Percentiles rank a stretch among this genome's conserved stretches.
Evolutionary conservation across 2,888 invertebrate genomes (phyloP).

Genomic region (Melikaiella ostensackeni): DNA sequence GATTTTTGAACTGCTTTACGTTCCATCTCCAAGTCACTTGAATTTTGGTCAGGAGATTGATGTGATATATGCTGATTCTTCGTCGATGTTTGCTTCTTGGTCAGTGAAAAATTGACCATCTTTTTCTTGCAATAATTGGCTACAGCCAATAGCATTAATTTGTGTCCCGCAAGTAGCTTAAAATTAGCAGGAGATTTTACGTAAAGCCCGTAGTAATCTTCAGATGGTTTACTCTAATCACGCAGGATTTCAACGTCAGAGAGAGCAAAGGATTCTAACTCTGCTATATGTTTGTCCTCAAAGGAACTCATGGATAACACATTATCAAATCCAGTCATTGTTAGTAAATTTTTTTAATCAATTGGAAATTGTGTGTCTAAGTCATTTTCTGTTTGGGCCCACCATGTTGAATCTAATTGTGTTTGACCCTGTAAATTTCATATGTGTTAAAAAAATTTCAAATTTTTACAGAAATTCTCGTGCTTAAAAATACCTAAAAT

Average conservation of each 20-base stretch:
- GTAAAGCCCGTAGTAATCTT: background rate
- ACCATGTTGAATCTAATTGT: background rate
- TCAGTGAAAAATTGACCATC: background rate
- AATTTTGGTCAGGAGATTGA: no score
- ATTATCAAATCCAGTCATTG: conserved; percentile 13
- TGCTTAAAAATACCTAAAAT: no score
- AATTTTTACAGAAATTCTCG: no score
- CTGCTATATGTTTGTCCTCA: background rate
- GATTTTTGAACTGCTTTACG: no score
- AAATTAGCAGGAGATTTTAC: conserved; percentile 14
- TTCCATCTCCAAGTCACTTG: no score
- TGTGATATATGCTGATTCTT: no score
- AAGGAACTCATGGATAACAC: conserved; percentile 22
- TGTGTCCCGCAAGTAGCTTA: conserved; percentile 13
- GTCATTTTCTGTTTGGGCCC: background rate
- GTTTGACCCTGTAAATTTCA: background rate
- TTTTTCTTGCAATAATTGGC: conserved; percentile 26
- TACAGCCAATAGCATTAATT: conserved; percentile 8
- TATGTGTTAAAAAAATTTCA: no score
- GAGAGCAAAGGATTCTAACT: no score
- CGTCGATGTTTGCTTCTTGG: no score
- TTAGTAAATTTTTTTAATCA: conserved; percentile 10
- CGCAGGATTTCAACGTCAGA: no score
- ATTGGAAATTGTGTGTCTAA: background rate
- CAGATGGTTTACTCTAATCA: no score